phyloP scores from a whole-genome alignment of 2,888 invertebrate genomes.

The Nomada fucata region DNA sequence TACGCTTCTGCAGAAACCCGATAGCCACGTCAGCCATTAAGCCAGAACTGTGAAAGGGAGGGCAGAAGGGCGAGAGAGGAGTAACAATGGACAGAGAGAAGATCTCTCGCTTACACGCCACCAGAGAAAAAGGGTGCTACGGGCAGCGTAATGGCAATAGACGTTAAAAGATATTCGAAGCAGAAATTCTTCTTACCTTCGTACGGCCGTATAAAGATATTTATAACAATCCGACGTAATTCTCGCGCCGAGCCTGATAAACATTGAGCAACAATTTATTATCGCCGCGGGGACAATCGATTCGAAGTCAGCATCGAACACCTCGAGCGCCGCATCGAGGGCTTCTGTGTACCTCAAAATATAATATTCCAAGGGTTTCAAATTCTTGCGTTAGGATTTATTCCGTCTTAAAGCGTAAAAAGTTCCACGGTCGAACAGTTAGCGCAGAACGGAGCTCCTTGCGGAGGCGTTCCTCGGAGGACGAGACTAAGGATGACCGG shows the following conservation, averaged over 20 bases:
- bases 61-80: slow-evolving; percentile 43
- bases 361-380: too few relatives aligned
- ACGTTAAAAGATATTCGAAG: slow-evolving; percentile 31
- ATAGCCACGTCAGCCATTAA: slow-evolving; percentile 79
- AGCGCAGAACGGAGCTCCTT: slow-evolving; percentile 4
- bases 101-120: slow-evolving; percentile 39
- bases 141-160: not conserved
- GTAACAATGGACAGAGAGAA: slow-evolving; percentile 65
- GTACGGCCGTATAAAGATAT: too few relatives aligned
- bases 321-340: too few relatives aligned
- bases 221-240: too few relatives aligned
- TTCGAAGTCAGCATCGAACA: too few relatives aligned
- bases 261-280: not conserved
- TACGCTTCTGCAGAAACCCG: slow-evolving; percentile 80
- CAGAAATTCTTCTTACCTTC: slow-evolving; percentile 4
- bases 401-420: slow-evolving; percentile 1
- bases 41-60: slow-evolving; percentile 69
- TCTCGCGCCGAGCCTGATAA: not conserved
- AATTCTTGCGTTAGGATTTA: not conserved
- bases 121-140: slow-evolving; percentile 45
- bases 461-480: slow-evolving; percentile 38
- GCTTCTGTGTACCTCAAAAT: too few relatives aligned
- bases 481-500: slow-evolving; percentile 12
- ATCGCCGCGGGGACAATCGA: too few relatives aligned
- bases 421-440: not conserved